A percentile compares a stretch with the other conserved stretches of the same genome.
These are phyloP conservation scores for Trisateles emortualis DNA, from an alignment of 2,888 invertebrate genomes.

Conservation along the genomic window DNA sequence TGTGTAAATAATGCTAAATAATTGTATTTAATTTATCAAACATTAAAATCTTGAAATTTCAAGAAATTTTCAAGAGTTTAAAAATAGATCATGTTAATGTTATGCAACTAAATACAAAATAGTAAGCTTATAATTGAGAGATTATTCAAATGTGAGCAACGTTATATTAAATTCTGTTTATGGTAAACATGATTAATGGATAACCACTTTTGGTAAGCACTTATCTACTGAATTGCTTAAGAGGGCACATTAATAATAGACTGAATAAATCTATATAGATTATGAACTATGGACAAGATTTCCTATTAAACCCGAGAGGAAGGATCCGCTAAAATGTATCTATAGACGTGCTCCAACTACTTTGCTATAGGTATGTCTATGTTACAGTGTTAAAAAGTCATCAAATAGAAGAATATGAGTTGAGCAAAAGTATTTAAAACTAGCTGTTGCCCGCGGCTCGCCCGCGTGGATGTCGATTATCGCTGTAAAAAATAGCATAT, in stretches of 20 bases:
- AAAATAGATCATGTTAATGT: conserved; percentile 3
- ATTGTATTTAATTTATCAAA: no score
- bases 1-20: no score
- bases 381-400: no score
- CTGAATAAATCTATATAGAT: background rate
- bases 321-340: background rate
- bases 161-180: conserved; percentile 5
- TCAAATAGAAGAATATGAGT: no score
- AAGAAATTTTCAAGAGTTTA: conserved; percentile 6
- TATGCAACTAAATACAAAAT: background rate
- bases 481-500: no score
- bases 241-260: background rate
- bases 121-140: conserved; percentile 3
- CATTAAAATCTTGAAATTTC: no score
- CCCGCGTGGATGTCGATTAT: no score
- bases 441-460: no score
- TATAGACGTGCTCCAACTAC: no score
- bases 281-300: conserved; percentile 1
- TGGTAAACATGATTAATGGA: background rate
- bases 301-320: background rate
- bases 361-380: no score
- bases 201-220: conserved; percentile 2
- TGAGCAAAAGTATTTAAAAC: no score
- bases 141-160: conserved; percentile 7
- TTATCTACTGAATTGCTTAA: background rate